A percentile compares a stretch with the other conserved stretches of the same genome.
Conservation (phyloP, 2,113 vertebrate species). For the Hippoglossus stenolepis region DNA sequence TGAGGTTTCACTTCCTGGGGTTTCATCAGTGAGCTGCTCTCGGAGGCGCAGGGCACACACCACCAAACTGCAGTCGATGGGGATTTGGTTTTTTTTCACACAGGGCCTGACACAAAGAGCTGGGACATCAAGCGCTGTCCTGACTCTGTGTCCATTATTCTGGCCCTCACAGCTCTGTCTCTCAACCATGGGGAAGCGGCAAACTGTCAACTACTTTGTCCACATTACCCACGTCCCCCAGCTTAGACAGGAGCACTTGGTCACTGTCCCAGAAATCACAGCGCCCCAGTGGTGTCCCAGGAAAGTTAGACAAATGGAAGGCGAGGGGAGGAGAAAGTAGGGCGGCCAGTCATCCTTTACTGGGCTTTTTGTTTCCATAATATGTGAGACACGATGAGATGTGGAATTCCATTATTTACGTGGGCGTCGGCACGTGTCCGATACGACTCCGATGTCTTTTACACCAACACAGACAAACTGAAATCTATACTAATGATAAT, state of each 20-base stretch:
- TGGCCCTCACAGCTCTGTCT: conserved; percentile 70
- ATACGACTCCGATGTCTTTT: conserved; percentile 19
- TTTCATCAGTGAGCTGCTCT: conserved; percentile 51
- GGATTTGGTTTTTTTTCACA: conserved; percentile 32
- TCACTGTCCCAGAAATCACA: conserved; percentile 84
- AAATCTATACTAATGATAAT: conserved; percentile 9
- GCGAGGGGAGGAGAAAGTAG: conserved; percentile 80
- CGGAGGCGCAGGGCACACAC: conserved; percentile 19
- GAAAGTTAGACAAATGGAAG: conserved; percentile 85
- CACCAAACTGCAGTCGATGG: conserved; percentile 40
- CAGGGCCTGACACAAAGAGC: conserved; percentile 65
- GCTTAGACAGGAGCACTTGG: conserved; percentile 84
- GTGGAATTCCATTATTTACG: conserved; percentile 59
- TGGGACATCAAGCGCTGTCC: conserved; percentile 74
- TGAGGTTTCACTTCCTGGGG: conserved; percentile 63
- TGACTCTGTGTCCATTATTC: conserved; percentile 75
- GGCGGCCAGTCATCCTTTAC: conserved; percentile 82
- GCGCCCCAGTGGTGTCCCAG: conserved; percentile 74
- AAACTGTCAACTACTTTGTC: conserved; percentile 83
- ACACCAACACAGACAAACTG: conserved; percentile 16
- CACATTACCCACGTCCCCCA: conserved; percentile 85
- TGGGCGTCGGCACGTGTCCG: background rate
- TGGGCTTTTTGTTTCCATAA: conserved; percentile 58
- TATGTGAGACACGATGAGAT: conserved; percentile 52
- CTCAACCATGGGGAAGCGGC: conserved; percentile 76